Evolutionary conservation across 2,113 vertebrate genomes (phyloP), one percentile per base, ranked within the genome.

Genomic region (Misgurnus mizolepis): DNA sequence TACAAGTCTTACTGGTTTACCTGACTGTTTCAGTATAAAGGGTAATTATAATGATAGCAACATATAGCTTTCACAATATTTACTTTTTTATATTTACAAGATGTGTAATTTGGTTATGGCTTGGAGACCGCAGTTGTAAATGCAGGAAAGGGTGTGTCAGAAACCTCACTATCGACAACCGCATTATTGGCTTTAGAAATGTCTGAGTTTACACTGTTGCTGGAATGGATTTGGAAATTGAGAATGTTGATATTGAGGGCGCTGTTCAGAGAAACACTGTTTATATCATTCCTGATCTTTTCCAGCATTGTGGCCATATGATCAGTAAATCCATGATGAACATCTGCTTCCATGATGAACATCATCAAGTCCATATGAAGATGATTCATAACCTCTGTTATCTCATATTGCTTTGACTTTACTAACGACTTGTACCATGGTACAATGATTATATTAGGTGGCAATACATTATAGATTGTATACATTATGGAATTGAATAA

Each of bases 281-380:
- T 87, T 78, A 83, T 87, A 82, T 87, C 79, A 86, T 82, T 83
- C 69, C 49, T 74, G 61, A 75, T 67, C 78, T 74, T 84, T 88
- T 88, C 80, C 83, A 78, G 81, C 75, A 87, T 78, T 62, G 87
- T 84, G 79, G 87, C 56, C 27, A 50, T 87, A 87, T 85, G 83
- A 83, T 85, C 56, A 80, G 58, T 49, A 67, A 53, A 73, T 45
- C 40, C 17, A 43, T 67, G 45, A 69, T 55, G 15, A 85, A 82
- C 89, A 88, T 88, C 87, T 90, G 87, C 81, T 74, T 75, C 45
- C 53, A 22, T 22, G 22, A 22, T 22, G 22, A 22, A 22, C 22
- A 22, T 80, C 17, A 82, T 78, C 76, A 64, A 75, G 70, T 82
- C 76, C 79, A 82, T 80, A 70, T 55, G 70, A 76, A 71, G 22